phyloP scores from a whole-genome alignment of 1,140 invertebrate species.

The Nymphalis io region DNA sequence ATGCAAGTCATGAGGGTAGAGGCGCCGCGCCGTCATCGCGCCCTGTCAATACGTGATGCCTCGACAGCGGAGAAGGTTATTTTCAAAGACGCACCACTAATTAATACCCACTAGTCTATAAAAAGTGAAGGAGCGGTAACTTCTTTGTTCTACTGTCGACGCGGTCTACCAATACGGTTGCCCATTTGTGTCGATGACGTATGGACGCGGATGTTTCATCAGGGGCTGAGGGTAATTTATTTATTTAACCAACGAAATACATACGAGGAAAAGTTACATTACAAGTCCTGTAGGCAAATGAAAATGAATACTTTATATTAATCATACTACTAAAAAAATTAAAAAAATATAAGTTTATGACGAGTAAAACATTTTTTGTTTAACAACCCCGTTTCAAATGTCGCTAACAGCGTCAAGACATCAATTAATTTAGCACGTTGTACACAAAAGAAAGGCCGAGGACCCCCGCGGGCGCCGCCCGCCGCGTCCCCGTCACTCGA shows the following conservation, averaged over 20 bases:
- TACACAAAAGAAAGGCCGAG: constrained; percentile 42
- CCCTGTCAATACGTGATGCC: constrained; percentile 69
- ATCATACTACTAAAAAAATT: no score
- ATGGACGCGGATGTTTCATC: neutral
- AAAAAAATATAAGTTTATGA: no score
- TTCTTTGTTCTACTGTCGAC: constrained; percentile 63
- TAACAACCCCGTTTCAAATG: constrained; percentile 14
- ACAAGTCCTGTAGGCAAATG: no score
- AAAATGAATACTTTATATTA: no score
- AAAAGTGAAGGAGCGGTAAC: constrained; percentile 59
- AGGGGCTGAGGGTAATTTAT: neutral
- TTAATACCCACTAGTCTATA: constrained; percentile 68
- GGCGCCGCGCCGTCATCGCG: constrained; percentile 67
- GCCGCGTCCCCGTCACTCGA: constrained; percentile 53
- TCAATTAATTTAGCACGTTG: constrained; percentile 71
- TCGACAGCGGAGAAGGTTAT: constrained; percentile 71
- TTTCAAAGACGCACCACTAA: constrained; percentile 73
- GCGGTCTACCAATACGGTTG: constrained; percentile 17
- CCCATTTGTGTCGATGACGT: neutral
- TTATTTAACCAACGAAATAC: no score
- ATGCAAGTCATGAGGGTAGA: constrained; percentile 73
- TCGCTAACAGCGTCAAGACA: constrained; percentile 34
- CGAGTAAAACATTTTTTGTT: neutral
- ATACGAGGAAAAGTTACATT: no score
- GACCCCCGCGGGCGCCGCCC: constrained; percentile 43